Base-by-base conservation (phyloP, 2,888 invertebrate species). In the Drosophila antonietae region DNA sequence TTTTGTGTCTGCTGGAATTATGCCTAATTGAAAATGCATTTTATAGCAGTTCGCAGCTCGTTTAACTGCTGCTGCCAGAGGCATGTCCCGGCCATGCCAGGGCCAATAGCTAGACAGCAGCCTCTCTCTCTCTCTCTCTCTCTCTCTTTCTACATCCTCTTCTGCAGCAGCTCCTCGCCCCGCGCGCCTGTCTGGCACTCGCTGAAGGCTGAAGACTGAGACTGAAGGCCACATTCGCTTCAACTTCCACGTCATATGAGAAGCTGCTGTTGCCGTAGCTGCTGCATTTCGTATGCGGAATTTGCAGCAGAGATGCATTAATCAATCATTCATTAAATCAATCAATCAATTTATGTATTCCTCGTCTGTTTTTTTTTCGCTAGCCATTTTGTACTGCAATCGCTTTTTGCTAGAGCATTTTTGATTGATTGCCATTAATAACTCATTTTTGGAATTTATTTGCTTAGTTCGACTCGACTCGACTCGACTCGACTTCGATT, bases 251-350 rank as follows among this genome's bases (percentile, higher is more conserved):
- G 59, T 55, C 62, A 78, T 64, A 58, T 63, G 64, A 49, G 64
- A 51, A 39, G 58, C 37, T 61, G 53, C 31, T 56, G 10, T n/a
- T 52, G 56, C 33, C 15, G 73, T 57, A 65, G 73, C 44, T 68
- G 73, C 44, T 83, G 84, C 88, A 89, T 84, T 88, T 88, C 81
- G 86, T 88, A 88, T 88, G 78, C 75, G 88, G 86, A 78, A 89
- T 87, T 87, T 90, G 90, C 87, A 90, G 83, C 85, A 85, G 88
- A 88, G 82, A 87, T 90, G 87, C 90, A 88, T 88, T 88, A 88
- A 88, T 88, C 87, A 88, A 90, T 89, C 90, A 90, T 90, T 90
- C 90, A 90, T 90, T 88, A 90, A 88, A 88, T 89, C 87, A 90
- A 90, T 88, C 87, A 87, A 89, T 87, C 88, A 90, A 85, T 88